These are phyloP conservation scores for Argyrosomus japonicus DNA, from an alignment of 2,113 vertebrate genomes.

Conservation along the genomic window DNA sequence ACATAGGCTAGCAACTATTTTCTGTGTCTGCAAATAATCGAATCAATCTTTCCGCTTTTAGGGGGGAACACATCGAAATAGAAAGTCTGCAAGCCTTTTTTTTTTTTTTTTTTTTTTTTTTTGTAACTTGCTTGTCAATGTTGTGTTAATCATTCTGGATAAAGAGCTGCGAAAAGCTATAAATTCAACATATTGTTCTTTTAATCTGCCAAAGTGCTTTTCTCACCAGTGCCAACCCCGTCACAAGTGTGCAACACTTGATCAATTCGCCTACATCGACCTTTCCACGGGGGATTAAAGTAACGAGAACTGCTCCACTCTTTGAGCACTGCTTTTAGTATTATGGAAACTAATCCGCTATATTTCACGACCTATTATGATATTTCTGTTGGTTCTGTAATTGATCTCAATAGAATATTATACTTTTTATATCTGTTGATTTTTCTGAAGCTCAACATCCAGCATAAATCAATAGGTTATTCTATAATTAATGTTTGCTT, in stretches of 20 bases:
- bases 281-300: conserved; percentile 38
- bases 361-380: conserved; percentile 27
- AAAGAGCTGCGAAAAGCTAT: conserved; percentile 47
- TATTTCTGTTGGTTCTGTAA: conserved; percentile 12
- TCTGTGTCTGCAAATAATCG: conserved; percentile 27
- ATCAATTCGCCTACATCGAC: conserved; percentile 52
- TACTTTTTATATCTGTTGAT: not conserved
- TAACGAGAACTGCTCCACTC: conserved; percentile 1
- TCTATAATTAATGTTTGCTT: not conserved
- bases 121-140: not conserved
- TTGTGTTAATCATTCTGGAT: conserved; percentile 55
- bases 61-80: conserved; percentile 4
- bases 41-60: conserved; percentile 30
- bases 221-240: conserved; percentile 22
- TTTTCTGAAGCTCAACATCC: not conserved
- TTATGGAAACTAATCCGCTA: conserved; percentile 25
- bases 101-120: not conserved
- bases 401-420: conserved; percentile 16
- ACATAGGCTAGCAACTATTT: conserved; percentile 18
- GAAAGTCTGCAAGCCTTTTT: conserved; percentile 19
- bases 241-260: conserved; percentile 44
- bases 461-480: not conserved
- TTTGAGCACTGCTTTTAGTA: conserved; percentile 19
- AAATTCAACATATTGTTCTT: conserved; percentile 51
- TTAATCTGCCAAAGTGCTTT: conserved; percentile 63